Conservation (phyloP, 2,113 vertebrate genomes). For the human (Homo sapiens) region GRCh38 chr7:3492001-3492500, state of each 20-base stretch:
- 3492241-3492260: background rate
- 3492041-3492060: background rate
- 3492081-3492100: background rate
- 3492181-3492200: background rate
- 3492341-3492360: too few species aligned
- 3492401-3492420: too few species aligned
- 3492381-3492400: too few species aligned
- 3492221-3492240: background rate
- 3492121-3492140: background rate
- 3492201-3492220: background rate
- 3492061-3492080: constrained; percentile 16
- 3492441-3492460: rapidly evolving
- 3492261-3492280: background rate
- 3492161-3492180: constrained; percentile 15
- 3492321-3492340: too few species aligned
- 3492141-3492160: background rate
- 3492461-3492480: too few species aligned
- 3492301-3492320: too few species aligned
- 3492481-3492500: too few species aligned
- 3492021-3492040: constrained; percentile 19
- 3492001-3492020: background rate
- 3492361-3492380: too few species aligned
- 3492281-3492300: background rate
- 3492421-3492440: too few species aligned
- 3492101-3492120: background rate